Conservation (phyloP, 2,888 invertebrate genomes). For the Mythimna lalbum region DNA sequence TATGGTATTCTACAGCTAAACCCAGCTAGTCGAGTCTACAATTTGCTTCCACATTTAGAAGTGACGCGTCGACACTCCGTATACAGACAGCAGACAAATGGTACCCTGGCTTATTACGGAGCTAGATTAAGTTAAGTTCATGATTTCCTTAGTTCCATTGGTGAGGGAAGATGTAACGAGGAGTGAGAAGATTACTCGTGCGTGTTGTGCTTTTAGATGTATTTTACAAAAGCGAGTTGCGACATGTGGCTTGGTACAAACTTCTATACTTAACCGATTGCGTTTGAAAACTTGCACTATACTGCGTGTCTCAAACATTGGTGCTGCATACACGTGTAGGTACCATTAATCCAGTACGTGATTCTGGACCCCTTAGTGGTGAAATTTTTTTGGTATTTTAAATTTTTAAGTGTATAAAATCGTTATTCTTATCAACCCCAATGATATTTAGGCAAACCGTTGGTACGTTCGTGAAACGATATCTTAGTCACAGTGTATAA, state of each 20-base stretch:
- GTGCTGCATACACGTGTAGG: too few species aligned
- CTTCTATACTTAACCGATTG: too few species aligned
- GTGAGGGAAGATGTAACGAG: constrained; percentile 19
- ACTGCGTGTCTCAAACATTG: too few species aligned
- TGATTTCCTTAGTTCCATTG: constrained; percentile 35
- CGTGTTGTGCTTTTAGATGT: neutral
- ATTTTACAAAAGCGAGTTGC: neutral
- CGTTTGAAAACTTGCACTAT: too few species aligned
- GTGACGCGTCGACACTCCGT: constrained; percentile 47
- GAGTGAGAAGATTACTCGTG: constrained; percentile 14
- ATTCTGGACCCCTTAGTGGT: too few species aligned
- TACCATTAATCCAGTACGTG: too few species aligned
- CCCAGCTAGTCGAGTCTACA: constrained; percentile 20
- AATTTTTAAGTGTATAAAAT: too few species aligned
- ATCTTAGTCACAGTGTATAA: too few species aligned
- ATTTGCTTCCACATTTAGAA: constrained; percentile 49
- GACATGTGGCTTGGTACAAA: neutral
- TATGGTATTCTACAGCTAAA: neutral
- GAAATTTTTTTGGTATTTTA: too few species aligned
- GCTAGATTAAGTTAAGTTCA: constrained; percentile 49
- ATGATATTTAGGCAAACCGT: too few species aligned
- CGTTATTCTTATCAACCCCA: too few species aligned
- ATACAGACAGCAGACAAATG: constrained; percentile 50
- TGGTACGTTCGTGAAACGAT: too few species aligned
- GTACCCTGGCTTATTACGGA: constrained; percentile 45